Evolutionary conservation across 2,888 invertebrate species (phyloP), one percentile per base, ranked within the genome.

Genomic region (Papilio protenor): DNA sequence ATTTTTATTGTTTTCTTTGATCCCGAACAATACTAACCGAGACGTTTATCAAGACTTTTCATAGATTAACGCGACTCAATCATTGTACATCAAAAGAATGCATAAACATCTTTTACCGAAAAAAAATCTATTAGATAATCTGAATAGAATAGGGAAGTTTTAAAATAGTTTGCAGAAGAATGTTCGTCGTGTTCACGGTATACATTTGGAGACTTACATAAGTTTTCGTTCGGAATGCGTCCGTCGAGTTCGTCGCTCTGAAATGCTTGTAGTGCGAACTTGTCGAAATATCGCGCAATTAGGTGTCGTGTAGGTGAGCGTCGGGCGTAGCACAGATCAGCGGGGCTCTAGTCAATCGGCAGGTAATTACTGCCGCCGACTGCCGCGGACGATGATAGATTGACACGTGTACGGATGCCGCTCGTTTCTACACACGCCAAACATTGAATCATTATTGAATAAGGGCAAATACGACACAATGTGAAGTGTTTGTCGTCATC

Each of bases 1-100:
- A 82, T 88, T 86, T 93, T 94, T 93, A 94, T 92, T 88, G 87
- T 87, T 85, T 86, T 84, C 85, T 89, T 94, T 94, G 94, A 94
- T 92, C 90, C 87, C 81, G 81, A 85, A 91, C 90, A 91, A 91
- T 91, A 85, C 85, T 81, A 83, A 81, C 82, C 77, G 83, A 81
- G 85, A 87, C 85, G 87, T 92, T 90, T 89, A 88, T 90, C 88
- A 87, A 89, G 89, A 87, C 85, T 82, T 86, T 88, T 86, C 82
- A 83, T 89, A 88, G 87, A 91, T 90, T 89, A 90, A 89, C 89
- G 90, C 85, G 83, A 80, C 82, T 85, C 85, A 73, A 72, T 86
- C 86, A 86, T 85, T 82, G 81, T 82, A 76, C 81, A 88, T 93
- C 93, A 93, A 94, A 94, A 88, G 86, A 84, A 84, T 79, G 75